Conservation (phyloP, 2,797 vertebrate species). For the Sebastolobus alascanus region DNA sequence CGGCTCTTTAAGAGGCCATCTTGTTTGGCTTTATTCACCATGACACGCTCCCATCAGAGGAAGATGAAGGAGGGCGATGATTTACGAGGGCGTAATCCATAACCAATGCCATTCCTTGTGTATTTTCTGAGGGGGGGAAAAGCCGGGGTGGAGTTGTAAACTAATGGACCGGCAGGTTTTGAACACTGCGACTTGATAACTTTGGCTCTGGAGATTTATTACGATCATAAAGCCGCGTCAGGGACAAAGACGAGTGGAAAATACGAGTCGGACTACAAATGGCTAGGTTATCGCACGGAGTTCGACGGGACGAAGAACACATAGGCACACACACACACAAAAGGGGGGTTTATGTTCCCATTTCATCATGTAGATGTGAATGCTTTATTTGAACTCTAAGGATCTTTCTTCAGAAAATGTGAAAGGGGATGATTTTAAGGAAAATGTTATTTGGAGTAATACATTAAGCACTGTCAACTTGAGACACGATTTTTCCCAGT, state of each 20-base stretch:
- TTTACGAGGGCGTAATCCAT: conserved; percentile 82
- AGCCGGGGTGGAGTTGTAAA: conserved; percentile 81
- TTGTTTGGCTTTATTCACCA: conserved; percentile 79
- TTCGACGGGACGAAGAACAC: conserved; percentile 54
- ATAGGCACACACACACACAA: conserved; percentile 52
- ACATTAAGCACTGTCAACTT: conserved; percentile 89
- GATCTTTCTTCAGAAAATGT: conserved; percentile 86
- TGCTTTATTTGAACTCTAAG: conserved; percentile 88
- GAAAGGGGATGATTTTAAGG: conserved; percentile 88
- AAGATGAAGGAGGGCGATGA: conserved; percentile 77
- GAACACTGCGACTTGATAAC: conserved; percentile 82
- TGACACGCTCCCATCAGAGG: conserved; percentile 71
- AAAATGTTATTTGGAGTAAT: conserved; percentile 91
- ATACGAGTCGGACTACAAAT: conserved; percentile 78
- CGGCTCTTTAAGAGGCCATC: conserved; percentile 75
- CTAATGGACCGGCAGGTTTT: conserved; percentile 85
- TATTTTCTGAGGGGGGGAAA: conserved; percentile 75
- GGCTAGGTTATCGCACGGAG: conserved; percentile 73
- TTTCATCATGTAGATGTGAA: conserved; percentile 86
- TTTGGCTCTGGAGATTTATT: conserved; percentile 84
- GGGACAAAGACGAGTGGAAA: conserved; percentile 82
- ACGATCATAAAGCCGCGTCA: conserved; percentile 81
- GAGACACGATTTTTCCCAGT: conserved; percentile 86
- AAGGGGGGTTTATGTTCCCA: conserved; percentile 57
- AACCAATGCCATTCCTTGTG: conserved; percentile 76